Evolutionary conservation across 2,888 invertebrate genomes (phyloP), one percentile per base, ranked within the genome.

Genomic region (Brenthis ino): DNA sequence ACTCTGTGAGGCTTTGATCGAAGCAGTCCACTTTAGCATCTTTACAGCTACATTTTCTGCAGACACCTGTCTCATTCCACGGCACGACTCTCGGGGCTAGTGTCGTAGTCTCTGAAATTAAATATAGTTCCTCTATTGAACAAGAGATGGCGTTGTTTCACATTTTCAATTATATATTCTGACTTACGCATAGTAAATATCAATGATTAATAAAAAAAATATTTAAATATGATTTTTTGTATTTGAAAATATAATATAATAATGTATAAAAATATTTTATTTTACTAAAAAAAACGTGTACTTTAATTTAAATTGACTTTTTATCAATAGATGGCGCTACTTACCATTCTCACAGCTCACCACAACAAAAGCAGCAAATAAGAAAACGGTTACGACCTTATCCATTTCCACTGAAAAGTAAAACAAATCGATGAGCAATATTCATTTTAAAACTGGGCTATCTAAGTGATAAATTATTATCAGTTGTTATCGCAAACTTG

Each of bases 1-100:
- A 93, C 1, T 80, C 80, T 0, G 82, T 82, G 6, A 95, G 79
- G 12, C 85, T 87, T 72, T 85, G 88, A 13, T 91, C 88, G 11
- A 89, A 90, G 72, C 95, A 95, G 76, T 95, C 89, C 3, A 95
- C 88, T 20, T 87, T 85, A 1, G 84, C 84, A 12, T 87, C 81
- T 60, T 89, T 84, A 72, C 95, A 95, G 0, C 76, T 78, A 74
- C 95, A 95, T 65, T 88, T 87, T 61, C 90, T 87, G 78, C 95
- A 95, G 33, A 95, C 85, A 1, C 89, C 91, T 0, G 87, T 81
- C 37, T 86, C 79, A 28, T 79, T 77, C 11, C 82, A 77, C 1
- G 77, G 71, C 4, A 77, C 79, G 33, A 74, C 76, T 13, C 69
- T 65, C 24, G 76, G 64, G 37, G 76, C 70, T 6, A 37, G 73